Evolutionary conservation across 1,140 invertebrate species (phyloP), one percentile per base, ranked within the genome.

Genomic region (Tetragnatha versicolor): DNA sequence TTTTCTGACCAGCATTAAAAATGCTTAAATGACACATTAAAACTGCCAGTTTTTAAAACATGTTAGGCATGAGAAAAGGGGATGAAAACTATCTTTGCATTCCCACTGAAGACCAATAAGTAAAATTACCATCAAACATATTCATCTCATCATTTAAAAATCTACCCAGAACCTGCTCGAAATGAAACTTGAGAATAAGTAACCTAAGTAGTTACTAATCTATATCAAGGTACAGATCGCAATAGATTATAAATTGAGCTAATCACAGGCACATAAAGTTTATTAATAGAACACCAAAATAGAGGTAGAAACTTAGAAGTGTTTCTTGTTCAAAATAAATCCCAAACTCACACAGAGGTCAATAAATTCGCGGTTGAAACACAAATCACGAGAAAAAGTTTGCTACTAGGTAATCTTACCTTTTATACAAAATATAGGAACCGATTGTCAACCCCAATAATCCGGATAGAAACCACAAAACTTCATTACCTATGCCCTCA

Each of bases 401-500:
- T 33, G 20, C 7, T n/a, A 1, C 35, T 14, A 29, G 9, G 25
- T 22, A 35, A 37, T 20, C 31, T 53, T 45, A 78, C 63, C 63
- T 68, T 58, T 78, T 14, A 33, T 55, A 68, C 12, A 58, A 2
- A 9, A 68, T 68, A 65, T 61, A 72, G 25, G 69, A 33, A 17
- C 25, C n/a, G 14, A 65, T 22, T n/a, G 29, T 55, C 42, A 72
- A 12, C 12, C 31, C 51, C 31, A 78, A 25, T 12, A 81, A 55
- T 29, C 39, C 66, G 1, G 73, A 22, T 17, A 63, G 17, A 25
- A 47, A 70, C 35, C 45, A 63, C n/a, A 81, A 39, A 29, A 81
- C 79, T 81, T 81, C 79, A 51, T 81, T 81, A 37, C 79, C 79
- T 29, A 81, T 70, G 12, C 79, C 79, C 61, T 77, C 79, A n/a